Conservation (phyloP, 2,797 vertebrate species). For the Dicrostonyx torquatus region DNA sequence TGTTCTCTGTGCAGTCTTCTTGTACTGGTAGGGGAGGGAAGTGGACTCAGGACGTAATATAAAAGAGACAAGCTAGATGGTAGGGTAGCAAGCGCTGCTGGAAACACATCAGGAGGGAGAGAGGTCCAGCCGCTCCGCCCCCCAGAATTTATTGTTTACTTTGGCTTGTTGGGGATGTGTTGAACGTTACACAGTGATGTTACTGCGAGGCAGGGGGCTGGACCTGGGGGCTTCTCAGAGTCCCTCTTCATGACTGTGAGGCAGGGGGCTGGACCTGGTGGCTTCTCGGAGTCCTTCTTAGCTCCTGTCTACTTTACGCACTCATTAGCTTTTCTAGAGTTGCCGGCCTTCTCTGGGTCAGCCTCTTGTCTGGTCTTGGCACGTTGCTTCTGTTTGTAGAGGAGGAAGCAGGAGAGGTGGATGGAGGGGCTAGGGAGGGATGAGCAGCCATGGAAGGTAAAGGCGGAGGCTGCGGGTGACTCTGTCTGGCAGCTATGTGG, state of each 20-base stretch:
- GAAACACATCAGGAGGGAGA: background rate
- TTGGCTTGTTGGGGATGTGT: background rate
- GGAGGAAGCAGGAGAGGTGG: background rate
- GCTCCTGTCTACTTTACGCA: background rate
- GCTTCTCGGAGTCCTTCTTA: background rate
- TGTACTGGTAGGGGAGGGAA: background rate
- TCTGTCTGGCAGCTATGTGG: background rate
- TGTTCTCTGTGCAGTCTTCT: background rate
- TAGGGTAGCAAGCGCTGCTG: background rate
- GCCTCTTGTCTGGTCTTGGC: background rate
- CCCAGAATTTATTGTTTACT: background rate
- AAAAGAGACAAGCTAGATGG: background rate
- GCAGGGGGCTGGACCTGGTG: background rate
- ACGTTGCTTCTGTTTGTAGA: background rate
- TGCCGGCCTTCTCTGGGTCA: background rate
- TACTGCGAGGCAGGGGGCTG: background rate
- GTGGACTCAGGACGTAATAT: background rate
- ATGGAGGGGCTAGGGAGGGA: background rate
- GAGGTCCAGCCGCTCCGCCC: accelerated
- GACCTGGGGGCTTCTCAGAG: background rate
- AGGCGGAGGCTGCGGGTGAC: background rate
- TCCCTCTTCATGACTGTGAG: background rate
- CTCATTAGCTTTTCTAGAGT: slow-evolving; percentile 10
- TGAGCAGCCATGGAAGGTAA: background rate
- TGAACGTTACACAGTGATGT: background rate